Conservation (phyloP, 92 coral and sea anemone species). For the Scolanthus callimorphus region DNA sequence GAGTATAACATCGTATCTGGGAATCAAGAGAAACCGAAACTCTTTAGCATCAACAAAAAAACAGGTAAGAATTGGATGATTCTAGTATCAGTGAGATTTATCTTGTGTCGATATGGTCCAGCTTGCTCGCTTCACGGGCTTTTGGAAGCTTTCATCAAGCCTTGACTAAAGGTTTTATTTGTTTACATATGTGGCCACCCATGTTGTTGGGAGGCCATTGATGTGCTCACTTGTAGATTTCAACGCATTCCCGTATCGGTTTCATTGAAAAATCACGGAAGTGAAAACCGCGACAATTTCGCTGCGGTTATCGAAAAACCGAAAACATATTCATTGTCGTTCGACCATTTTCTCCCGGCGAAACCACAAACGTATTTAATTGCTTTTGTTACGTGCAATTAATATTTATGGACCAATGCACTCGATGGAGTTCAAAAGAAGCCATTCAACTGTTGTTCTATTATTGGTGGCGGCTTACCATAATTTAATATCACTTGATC, state of each 20-base stretch:
- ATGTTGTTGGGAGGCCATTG: neutral
- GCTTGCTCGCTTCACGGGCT: neutral
- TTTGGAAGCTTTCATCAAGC: neutral
- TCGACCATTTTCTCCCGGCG: neutral
- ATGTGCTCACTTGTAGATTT: too few species aligned
- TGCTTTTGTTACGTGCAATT: neutral
- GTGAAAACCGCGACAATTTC: too few species aligned
- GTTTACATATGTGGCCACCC: neutral
- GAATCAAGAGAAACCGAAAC: slow-evolving; percentile 5
- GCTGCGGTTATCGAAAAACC: neutral
- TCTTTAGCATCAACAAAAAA: slow-evolving; percentile 32
- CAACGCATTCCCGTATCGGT: too few species aligned
- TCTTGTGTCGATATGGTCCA: too few species aligned
- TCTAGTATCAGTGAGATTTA: too few species aligned
- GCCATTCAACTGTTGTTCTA: too few species aligned
- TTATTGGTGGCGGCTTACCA: too few species aligned
- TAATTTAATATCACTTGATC: too few species aligned
- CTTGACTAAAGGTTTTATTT: neutral
- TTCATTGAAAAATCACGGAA: too few species aligned
- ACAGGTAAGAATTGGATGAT: slow-evolving; percentile 45
- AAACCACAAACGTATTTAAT: neutral
- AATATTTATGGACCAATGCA: too few species aligned
- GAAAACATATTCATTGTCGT: neutral
- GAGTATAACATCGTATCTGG: slow-evolving; percentile 51
- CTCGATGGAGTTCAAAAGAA: too few species aligned